Percentiles rank a stretch among this genome's conserved stretches.
Evolutionary conservation across 2,888 invertebrate species (phyloP).

Genomic region (Cryptus armator): DNA sequence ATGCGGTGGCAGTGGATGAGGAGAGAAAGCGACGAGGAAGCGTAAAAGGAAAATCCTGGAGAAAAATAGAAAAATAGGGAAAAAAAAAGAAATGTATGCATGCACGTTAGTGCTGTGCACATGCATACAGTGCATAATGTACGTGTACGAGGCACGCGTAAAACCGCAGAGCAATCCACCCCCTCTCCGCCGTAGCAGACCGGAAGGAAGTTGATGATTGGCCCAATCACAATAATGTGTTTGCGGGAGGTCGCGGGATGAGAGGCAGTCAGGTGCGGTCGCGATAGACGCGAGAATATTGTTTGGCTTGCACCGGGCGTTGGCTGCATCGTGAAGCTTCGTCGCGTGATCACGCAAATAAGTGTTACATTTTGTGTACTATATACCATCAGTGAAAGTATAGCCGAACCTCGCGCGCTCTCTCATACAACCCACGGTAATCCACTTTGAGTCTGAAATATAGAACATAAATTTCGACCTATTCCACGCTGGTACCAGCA

Average conservation of each 20-base stretch:
- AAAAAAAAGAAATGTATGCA: slow-evolving; percentile 31
- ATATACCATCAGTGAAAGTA: slow-evolving; percentile 45
- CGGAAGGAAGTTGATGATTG: slow-evolving; percentile 47
- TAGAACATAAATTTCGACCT: slow-evolving; percentile 78
- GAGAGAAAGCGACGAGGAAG: slow-evolving; percentile 24
- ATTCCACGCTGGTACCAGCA: slow-evolving; percentile 73
- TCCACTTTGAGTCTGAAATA: slow-evolving; percentile 80
- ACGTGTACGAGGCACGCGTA: neutral
- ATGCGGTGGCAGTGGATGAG: slow-evolving; percentile 6
- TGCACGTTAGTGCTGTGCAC: slow-evolving; percentile 6
- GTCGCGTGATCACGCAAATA: slow-evolving; percentile 34
- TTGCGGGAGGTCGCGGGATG: slow-evolving; percentile 46
- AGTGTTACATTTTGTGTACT: slow-evolving; percentile 42
- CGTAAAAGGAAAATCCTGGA: slow-evolving; percentile 42
- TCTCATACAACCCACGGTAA: slow-evolving; percentile 70
- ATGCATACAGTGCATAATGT: slow-evolving; percentile 13
- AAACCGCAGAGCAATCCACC: slow-evolving; percentile 16
- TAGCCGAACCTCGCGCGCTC: slow-evolving; percentile 59
- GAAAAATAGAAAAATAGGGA: neutral
- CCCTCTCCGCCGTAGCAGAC: slow-evolving; percentile 30
- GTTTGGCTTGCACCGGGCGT: slow-evolving; percentile 15
- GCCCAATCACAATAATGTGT: slow-evolving; percentile 55
- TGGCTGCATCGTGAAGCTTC: slow-evolving; percentile 31
- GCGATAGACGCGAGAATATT: slow-evolving; percentile 37
- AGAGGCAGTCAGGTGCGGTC: slow-evolving; percentile 52